Evolutionary conservation across 2,797 vertebrate genomes (phyloP).

Genomic region (Halcyon smyrnensis): DNA sequence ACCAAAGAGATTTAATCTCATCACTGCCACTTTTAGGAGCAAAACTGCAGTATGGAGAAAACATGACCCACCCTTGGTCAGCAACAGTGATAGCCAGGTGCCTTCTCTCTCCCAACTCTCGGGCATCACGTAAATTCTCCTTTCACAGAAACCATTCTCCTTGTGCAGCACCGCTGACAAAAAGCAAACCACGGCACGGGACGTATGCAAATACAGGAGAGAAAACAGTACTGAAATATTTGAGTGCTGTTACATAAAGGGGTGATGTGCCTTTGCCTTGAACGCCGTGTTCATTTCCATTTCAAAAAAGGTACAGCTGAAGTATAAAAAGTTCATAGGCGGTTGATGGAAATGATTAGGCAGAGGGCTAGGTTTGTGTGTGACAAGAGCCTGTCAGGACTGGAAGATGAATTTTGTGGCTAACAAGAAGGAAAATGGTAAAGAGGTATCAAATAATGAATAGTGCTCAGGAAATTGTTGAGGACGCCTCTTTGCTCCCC

Average conservation of each 20-base stretch:
- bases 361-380: not conserved
- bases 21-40: accelerated
- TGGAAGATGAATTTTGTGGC: not conserved
- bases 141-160: not conserved
- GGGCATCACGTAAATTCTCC: accelerated
- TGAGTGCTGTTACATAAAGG: not conserved
- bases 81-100: accelerated
- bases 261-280: not conserved
- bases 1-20: accelerated
- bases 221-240: not conserved
- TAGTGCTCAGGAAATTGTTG: not conserved
- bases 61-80: not conserved
- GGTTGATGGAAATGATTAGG: slow-evolving; percentile 29
- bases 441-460: not conserved
- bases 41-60: not conserved
- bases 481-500: accelerated
- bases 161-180: not conserved
- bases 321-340: not conserved
- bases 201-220: not conserved
- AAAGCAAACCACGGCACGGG: not conserved
- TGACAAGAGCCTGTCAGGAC: not conserved
- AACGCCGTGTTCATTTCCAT: not conserved
- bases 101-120: accelerated
- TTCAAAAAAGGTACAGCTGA: slow-evolving; percentile 1
- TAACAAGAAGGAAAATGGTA: not conserved